Conservation (phyloP, 1,140 invertebrate genomes). For the Gonatopus flavifemur region DNA sequence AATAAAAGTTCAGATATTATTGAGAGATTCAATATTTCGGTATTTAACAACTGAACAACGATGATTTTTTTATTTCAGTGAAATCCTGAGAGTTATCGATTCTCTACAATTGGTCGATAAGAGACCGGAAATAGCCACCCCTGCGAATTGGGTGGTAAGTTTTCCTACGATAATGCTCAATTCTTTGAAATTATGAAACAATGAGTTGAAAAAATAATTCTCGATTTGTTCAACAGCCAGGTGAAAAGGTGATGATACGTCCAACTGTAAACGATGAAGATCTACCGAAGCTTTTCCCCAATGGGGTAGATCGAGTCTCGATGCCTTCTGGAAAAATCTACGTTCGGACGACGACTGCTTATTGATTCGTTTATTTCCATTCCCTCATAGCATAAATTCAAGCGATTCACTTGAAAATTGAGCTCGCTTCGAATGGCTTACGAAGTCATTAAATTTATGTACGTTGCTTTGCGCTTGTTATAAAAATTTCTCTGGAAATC, state of each 20-base stretch:
- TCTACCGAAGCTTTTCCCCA: constrained; percentile 71
- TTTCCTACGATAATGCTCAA: no score
- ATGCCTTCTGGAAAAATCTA: constrained; percentile 83
- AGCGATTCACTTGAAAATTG: no score
- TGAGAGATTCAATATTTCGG: no score
- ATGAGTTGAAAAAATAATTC: background rate
- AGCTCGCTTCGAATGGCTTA: no score
- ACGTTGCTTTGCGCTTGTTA: no score
- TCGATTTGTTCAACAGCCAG: constrained; percentile 58
- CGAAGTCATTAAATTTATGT: no score
- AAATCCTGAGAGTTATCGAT: constrained; percentile 86
- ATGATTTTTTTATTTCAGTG: constrained; percentile 62
- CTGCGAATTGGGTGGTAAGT: constrained; percentile 84
- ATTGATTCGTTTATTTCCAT: no score
- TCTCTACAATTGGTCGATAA: constrained; percentile 81
- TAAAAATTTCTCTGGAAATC: no score
- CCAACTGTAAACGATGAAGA: constrained; percentile 74
- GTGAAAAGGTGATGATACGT: constrained; percentile 81
- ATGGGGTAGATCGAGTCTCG: constrained; percentile 65
- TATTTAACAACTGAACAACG: background rate
- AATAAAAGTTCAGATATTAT: no score
- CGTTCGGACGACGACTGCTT: constrained; percentile 74
- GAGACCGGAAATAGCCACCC: constrained; percentile 75
- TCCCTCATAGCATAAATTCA: no score
- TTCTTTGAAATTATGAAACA: background rate